Percentiles rank a stretch among this genome's conserved stretches.
These are phyloP conservation scores for Eumaeus atala DNA, from an alignment of 1,140 invertebrate species.

Conservation along the genomic window DNA sequence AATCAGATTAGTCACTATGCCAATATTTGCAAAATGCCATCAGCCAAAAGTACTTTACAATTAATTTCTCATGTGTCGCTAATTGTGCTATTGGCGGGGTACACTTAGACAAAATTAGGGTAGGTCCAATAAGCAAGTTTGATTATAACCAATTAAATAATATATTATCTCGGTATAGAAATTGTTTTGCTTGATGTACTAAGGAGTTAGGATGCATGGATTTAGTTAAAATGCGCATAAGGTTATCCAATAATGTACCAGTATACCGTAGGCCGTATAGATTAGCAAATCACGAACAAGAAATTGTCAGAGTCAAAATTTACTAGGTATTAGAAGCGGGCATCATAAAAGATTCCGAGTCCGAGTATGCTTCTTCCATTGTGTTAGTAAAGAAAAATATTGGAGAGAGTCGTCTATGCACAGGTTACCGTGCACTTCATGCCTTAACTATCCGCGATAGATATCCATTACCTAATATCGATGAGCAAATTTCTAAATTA, in stretches of 20 bases:
- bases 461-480: slow-evolving; percentile 18
- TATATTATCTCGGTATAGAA: neutral
- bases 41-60: too few relatives aligned
- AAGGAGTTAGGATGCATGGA: neutral
- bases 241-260: neutral
- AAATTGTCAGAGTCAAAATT: neutral
- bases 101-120: too few relatives aligned
- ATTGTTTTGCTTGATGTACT: neutral
- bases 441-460: slow-evolving; percentile 13
- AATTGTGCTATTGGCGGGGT: too few relatives aligned
- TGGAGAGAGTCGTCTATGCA: slow-evolving; percentile 7
- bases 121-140: too few relatives aligned
- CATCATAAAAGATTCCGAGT: neutral
- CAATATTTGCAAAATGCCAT: too few relatives aligned
- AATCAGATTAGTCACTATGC: too few relatives aligned
- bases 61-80: too few relatives aligned
- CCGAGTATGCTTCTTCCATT: neutral
- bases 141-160: neutral
- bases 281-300: neutral
- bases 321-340: neutral
- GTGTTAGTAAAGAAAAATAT: neutral
- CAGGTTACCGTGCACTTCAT: slow-evolving; percentile 17
- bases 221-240: neutral
- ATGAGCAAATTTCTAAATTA: slow-evolving; percentile 15
- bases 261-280: neutral